Base-by-base conservation (phyloP, 2,797 vertebrate genomes). In the Parambassis ranga region DNA sequence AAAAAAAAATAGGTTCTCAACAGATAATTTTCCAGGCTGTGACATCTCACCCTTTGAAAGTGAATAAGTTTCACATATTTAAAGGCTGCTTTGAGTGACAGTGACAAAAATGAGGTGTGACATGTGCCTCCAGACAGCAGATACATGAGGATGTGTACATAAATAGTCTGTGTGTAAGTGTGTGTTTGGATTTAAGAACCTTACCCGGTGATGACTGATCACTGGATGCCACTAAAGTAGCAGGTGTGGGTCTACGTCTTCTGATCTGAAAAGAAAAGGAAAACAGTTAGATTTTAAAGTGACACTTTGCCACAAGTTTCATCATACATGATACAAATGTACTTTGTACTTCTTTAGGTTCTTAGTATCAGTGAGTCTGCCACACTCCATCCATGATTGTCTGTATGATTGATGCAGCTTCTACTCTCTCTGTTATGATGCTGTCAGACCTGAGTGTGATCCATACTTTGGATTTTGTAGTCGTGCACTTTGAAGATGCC, bases 151-250 rank as follows among this genome's bases (percentile, higher is more conserved):
- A 55, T 22, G 7, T 27, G 16, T n/a, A 30, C 2, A 36, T n/a
- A 23, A 31, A 38, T 11, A 48, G 51, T 4, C 2, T 31, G 10
- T 13, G 4, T 44, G 30, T 27, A 4, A 41, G 33, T 18, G 16
- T 1, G 8, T 37, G 27, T 49, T 43, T 56, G 30, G 5, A n/a
- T 15, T 46, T n/a, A 5, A 27, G 27, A 48, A 24, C 1, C 52
- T 75, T 91, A 98, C 95, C 95, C 84, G 96, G 96, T 61, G 96
- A 97, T 5, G 95, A 97, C 14, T 95, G 96, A 89, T 97, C 95
- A 69, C 95, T 96, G 88, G 95, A 96, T 47, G 95, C 93, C 61
- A 98, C 95, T 52, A 98, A 91, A 37, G 94, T 96, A 31, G 95
- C 96, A 6, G 95, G 95, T 27, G 96, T 97, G 1, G 96, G 96